A percentile compares a stretch with the other conserved stretches of the same genome.
Evolutionary conservation across 2,113 vertebrate genomes (phyloP).

Genomic region (Otis tarda): DNA sequence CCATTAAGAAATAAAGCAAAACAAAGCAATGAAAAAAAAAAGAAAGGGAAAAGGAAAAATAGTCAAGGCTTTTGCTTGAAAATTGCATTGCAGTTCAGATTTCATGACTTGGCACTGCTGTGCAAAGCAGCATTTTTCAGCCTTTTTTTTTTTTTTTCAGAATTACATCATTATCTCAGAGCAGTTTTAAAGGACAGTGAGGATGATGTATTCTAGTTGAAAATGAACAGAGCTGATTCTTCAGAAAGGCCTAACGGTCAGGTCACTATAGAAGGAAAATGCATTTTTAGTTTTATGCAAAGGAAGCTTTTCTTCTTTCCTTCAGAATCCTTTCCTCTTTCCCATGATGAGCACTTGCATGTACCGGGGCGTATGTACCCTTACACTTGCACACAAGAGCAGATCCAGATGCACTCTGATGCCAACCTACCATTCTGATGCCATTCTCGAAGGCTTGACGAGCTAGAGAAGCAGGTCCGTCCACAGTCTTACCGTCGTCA

Average conservation of each 20-base stretch:
- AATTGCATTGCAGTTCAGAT: neutral
- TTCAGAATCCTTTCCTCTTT: neutral
- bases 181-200: neutral
- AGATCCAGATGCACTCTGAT: neutral
- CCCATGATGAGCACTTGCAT: neutral
- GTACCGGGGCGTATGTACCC: accelerated
- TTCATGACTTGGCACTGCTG: neutral
- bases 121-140: neutral
- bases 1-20: neutral
- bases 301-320: neutral
- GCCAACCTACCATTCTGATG: conserved; percentile 88
- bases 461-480: conserved; percentile 93
- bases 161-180: conserved; percentile 2
- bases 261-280: neutral
- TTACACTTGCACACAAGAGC: accelerated
- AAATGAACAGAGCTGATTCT: neutral
- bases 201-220: neutral
- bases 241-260: neutral
- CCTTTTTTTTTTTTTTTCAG: neutral
- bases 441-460: conserved; percentile 97
- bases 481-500: conserved; percentile 96
- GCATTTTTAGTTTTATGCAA: neutral
- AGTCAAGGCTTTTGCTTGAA: neutral
- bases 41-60: neutral
- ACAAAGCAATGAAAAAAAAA: neutral